These are phyloP conservation scores for Aurelia coerulea DNA, from an alignment of 30 jellyfish, hydroid and myxozoan species.

Conservation along the genomic window DNA sequence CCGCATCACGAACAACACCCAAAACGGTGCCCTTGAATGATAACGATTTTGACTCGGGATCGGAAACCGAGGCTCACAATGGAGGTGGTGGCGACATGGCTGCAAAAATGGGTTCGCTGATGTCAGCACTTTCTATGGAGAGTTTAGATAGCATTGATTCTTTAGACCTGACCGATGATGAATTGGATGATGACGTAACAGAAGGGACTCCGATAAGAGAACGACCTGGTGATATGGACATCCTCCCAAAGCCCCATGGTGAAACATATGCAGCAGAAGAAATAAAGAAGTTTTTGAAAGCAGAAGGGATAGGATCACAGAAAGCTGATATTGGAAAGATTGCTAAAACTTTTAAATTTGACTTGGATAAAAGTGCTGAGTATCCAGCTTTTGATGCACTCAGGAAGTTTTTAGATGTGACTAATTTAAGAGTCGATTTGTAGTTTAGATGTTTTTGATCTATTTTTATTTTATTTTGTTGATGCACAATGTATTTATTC, in stretches of 20 bases:
- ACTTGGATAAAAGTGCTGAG: constrained; percentile 35
- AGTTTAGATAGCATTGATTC: constrained; percentile 72
- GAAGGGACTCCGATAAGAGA: constrained; percentile 19
- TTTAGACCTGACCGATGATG: constrained; percentile 53
- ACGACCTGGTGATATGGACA: neutral
- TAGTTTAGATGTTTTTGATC: too few relatives aligned
- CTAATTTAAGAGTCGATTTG: neutral
- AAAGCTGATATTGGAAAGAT: constrained; percentile 1
- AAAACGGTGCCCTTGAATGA: constrained; percentile 25
- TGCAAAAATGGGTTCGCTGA: constrained; percentile 28
- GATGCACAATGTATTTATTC: too few relatives aligned
- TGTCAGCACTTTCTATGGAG: constrained; percentile 65
- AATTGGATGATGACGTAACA: constrained; percentile 6
- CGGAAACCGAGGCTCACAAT: constrained; percentile 31
- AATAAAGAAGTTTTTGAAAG: constrained; percentile 23
- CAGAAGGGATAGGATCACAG: neutral
- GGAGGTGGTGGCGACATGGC: neutral
- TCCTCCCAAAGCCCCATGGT: constrained; percentile 38
- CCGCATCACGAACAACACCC: constrained; percentile 2
- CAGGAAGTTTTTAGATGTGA: constrained; percentile 16
- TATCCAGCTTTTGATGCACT: constrained; percentile 77
- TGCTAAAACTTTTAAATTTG: constrained; percentile 1
- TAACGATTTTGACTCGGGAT: constrained; percentile 6
- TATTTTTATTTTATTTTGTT: too few relatives aligned
- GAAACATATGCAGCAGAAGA: constrained; percentile 53